phyloP scores from a whole-genome alignment of 1,140 invertebrate species.

The Nilaparvata lugens region DNA sequence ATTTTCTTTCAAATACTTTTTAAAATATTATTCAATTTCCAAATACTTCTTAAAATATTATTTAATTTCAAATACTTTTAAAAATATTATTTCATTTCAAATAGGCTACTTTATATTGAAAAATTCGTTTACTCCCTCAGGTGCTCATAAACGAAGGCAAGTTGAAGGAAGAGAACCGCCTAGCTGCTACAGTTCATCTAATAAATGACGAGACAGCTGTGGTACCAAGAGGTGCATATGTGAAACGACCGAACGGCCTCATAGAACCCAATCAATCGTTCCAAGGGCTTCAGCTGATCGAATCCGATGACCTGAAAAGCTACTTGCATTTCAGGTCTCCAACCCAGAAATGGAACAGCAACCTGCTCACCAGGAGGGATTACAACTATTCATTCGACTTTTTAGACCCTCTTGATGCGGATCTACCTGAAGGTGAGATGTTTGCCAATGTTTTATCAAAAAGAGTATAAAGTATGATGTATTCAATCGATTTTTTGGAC shows the following conservation, averaged over 20 bases:
- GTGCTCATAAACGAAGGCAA: slow-evolving; percentile 24
- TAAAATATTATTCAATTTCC: not conserved
- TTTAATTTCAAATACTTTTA: not conserved
- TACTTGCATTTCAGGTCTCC: slow-evolving; percentile 57
- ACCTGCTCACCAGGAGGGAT: slow-evolving; percentile 55
- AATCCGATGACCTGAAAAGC: slow-evolving; percentile 50
- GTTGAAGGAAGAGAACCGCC: slow-evolving; percentile 65
- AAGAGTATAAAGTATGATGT: no score
- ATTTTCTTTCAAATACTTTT: no score
- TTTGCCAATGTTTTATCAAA: no score
- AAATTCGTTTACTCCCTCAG: not conserved
- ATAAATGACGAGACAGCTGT: slow-evolving; percentile 58
- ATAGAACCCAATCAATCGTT: slow-evolving; percentile 57
- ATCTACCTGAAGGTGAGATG: slow-evolving; percentile 45
- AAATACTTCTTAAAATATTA: not conserved
- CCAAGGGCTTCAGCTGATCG: slow-evolving; percentile 46
- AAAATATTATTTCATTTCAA: not conserved
- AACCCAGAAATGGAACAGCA: slow-evolving; percentile 57
- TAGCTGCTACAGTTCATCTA: slow-evolving; percentile 53
- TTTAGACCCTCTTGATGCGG: slow-evolving; percentile 57
- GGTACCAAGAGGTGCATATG: slow-evolving; percentile 59
- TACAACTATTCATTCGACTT: slow-evolving; percentile 72
- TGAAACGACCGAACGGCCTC: slow-evolving; percentile 51
- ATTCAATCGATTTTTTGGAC: no score
- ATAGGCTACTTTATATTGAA: no score